Conservation (phyloP, 2,888 invertebrate genomes). For the Diabrotica balteata region DNA sequence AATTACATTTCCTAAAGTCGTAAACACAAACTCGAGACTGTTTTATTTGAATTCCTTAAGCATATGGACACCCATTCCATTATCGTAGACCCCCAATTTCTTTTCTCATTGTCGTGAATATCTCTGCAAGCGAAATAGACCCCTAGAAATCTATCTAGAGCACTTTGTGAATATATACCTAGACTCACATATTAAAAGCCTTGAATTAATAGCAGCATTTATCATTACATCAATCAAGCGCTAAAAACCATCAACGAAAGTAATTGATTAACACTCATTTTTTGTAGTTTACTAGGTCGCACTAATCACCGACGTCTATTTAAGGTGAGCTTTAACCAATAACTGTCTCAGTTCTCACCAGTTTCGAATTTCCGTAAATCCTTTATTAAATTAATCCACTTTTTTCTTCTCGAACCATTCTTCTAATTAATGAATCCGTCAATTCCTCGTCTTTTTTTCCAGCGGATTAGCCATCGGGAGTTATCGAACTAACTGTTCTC, state of each 20-base stretch:
- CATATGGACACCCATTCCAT: too few relatives aligned
- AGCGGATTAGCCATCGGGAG: conserved; percentile 10
- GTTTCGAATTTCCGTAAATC: conserved; percentile 5
- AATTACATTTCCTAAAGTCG: too few relatives aligned
- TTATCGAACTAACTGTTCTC: conserved; percentile 23
- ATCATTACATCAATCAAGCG: too few relatives aligned
- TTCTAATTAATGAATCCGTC: conserved; percentile 21
- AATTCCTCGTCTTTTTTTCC: conserved; percentile 8
- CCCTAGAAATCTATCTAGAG: too few relatives aligned
- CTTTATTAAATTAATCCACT: conserved; percentile 4
- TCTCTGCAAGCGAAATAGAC: too few relatives aligned
- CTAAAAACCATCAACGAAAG: not conserved
- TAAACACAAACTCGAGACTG: too few relatives aligned
- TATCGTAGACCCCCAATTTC: too few relatives aligned
- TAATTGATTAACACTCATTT: not conserved
- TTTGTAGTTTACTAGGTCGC: conserved; percentile 8
- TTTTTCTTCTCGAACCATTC: conserved; percentile 2
- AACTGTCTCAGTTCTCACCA: not conserved
- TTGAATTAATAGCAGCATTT: too few relatives aligned
- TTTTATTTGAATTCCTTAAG: too few relatives aligned
- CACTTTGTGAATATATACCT: too few relatives aligned
- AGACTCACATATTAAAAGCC: too few relatives aligned
- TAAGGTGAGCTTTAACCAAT: not conserved
- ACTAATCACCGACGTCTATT: conserved; percentile 1
- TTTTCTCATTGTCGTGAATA: too few relatives aligned